These are phyloP conservation scores for Dolichopus griseipennis DNA, from an alignment of 2,888 invertebrate species.

Conservation along the genomic window DNA sequence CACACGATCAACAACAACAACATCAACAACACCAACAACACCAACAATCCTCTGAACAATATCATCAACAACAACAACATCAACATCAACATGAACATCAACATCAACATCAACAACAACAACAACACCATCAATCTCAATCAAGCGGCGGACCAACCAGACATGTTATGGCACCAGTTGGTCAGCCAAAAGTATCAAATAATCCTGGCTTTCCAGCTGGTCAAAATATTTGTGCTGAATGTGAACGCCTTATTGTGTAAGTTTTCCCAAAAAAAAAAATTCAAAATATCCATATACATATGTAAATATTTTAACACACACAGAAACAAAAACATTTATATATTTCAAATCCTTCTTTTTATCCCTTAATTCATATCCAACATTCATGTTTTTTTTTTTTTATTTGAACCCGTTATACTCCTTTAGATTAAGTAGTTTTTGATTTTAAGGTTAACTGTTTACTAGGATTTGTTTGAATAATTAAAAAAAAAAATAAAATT, in stretches of 20 bases:
- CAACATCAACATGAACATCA: slow-evolving; percentile 23
- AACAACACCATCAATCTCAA: slow-evolving; percentile 27
- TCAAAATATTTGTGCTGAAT: slow-evolving; percentile 93
- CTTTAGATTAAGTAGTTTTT: too few species aligned
- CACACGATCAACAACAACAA: slow-evolving; percentile 25
- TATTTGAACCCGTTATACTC: too few species aligned
- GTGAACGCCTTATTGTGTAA: slow-evolving; percentile 97
- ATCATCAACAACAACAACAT: slow-evolving; percentile 23
- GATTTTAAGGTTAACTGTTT: too few species aligned
- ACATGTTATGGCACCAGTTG: slow-evolving; percentile 68
- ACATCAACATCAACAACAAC: slow-evolving; percentile 26
- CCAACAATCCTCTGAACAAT: slow-evolving; percentile 26
- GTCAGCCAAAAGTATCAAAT: slow-evolving; percentile 55
- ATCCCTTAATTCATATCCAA: too few species aligned
- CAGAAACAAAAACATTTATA: too few species aligned
- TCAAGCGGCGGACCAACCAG: slow-evolving; percentile 36
- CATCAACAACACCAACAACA: slow-evolving; percentile 25
- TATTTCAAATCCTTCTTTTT: too few species aligned
- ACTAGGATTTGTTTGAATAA: too few species aligned
- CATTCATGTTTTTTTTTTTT: too few species aligned
- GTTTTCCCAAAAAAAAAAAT: slow-evolving; percentile 45
- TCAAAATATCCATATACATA: not conserved
- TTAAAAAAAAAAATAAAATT: not conserved
- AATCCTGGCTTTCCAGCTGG: slow-evolving; percentile 71
- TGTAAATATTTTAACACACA: too few species aligned